Base-by-base conservation (phyloP, 2,113 vertebrate species). In the Callipepla squamata region DNA sequence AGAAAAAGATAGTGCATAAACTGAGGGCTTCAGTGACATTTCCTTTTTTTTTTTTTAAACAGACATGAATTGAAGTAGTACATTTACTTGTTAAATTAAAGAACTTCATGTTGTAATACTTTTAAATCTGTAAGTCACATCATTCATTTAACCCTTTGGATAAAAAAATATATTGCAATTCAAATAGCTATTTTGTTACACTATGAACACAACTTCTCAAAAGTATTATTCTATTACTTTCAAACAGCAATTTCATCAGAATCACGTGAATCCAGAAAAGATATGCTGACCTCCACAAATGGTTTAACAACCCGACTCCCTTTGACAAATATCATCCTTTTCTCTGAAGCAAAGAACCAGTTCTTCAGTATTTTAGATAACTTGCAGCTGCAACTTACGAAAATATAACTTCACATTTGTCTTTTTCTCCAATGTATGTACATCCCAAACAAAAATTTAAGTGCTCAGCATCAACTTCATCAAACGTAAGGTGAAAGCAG, bases 111-210 rank as follows among this genome's bases (percentile, higher is more conserved):
- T 96, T 96, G 95, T 88, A 93, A 97, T 89, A 88, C 66, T 91
- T 96, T 96, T 89, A 90, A 74, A 96, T 97, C 94, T 96, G 51
- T 87, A 90, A 82, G 87, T 96, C 96, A 96, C 97, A 97, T 97
- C 95, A 98, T 97, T 97, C 94, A 61, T 92, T 95, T 96, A 97
- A 96, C 92, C 95, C 96, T 97, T 96, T 96, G 84, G 93, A 94
- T 96, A 97, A 97, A 97, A 97, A 97, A 97, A 97, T 96, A 97
- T 90, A 96, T 85, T 94, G 96, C 91, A 81, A 92, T 59, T 90
- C 80, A 80, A 93, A 96, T 93, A 92, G 94, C 91, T 96, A 80
- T 93, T 90, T 94, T 94, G 89, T 95, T 79, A 94, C 87, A 84
- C 76, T 79, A 94, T 67, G 87, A 94, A 96, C 92, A 95, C 92